Conservation (phyloP, 2,888 invertebrate species). For the Agriopis leucophaearia region DNA sequence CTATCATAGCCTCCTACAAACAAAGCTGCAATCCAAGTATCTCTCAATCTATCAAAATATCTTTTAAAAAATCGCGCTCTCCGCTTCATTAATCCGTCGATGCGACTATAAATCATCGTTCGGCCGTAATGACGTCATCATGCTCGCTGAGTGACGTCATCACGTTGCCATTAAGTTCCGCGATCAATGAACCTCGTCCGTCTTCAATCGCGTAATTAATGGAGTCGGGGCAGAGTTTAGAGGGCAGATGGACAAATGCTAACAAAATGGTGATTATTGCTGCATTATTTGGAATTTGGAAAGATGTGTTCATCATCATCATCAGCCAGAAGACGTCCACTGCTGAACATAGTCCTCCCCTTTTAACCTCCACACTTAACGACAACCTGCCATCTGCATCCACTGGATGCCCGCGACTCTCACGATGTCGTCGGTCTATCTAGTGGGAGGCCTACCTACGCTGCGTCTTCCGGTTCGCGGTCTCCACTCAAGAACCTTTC, state of each 20-base stretch:
- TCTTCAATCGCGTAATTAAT: slow-evolving; percentile 36
- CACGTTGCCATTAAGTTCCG: slow-evolving; percentile 7
- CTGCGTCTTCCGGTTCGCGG: no score
- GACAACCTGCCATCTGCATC: no score
- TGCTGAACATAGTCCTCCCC: no score
- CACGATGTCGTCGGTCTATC: no score
- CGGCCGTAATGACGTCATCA: slow-evolving; percentile 34
- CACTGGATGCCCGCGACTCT: no score
- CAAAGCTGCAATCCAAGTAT: background rate
- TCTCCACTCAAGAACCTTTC: no score
- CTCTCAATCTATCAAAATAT: slow-evolving; percentile 6
- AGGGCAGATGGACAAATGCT: background rate
- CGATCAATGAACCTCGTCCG: slow-evolving; percentile 21
- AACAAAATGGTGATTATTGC: background rate
- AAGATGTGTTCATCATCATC: background rate
- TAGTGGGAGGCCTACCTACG: no score
- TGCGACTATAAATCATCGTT: slow-evolving; percentile 36
- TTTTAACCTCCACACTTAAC: no score
- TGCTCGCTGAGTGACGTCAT: slow-evolving; percentile 17
- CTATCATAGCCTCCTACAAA: background rate
- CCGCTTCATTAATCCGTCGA: slow-evolving; percentile 37
- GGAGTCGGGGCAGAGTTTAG: slow-evolving; percentile 11
- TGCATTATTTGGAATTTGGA: background rate
- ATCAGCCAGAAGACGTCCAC: background rate
- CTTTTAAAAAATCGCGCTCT: slow-evolving; percentile 40